Percentiles rank a stretch among this genome's conserved stretches.
These are phyloP conservation scores for Sycophila sp. DNA, from an alignment of 1,140 invertebrate species.

Conservation along the genomic window DNA sequence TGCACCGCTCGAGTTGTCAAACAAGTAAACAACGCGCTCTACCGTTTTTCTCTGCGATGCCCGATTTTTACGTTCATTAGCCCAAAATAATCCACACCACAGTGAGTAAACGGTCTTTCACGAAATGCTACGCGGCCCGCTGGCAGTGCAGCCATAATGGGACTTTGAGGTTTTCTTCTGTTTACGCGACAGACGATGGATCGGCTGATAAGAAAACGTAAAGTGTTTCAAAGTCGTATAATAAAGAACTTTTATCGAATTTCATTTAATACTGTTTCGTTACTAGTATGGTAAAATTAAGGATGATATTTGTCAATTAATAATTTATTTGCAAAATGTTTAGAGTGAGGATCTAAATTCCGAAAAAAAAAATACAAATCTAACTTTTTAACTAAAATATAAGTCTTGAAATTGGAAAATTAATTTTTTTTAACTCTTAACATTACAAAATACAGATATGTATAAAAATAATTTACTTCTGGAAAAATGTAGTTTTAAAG, in stretches of 20 bases:
- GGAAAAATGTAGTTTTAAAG: too few relatives aligned
- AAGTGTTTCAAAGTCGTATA: neutral
- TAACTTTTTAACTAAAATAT: too few relatives aligned
- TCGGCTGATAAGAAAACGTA: neutral
- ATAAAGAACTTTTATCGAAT: slow-evolving; percentile 37
- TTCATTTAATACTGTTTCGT: too few relatives aligned
- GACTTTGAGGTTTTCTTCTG: neutral
- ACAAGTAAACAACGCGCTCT: neutral
- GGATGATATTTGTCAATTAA: slow-evolving; percentile 37
- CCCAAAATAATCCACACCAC: neutral
- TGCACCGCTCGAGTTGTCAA: neutral
- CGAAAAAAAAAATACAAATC: too few relatives aligned
- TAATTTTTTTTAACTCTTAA: too few relatives aligned
- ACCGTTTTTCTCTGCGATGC: neutral
- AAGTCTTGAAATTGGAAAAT: too few relatives aligned
- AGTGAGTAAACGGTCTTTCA: neutral
- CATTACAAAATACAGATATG: too few relatives aligned
- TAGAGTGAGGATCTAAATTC: too few relatives aligned
- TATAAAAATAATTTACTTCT: too few relatives aligned
- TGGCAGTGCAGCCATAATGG: neutral
- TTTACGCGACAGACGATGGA: neutral
- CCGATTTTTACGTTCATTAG: neutral
- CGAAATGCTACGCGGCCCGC: neutral
- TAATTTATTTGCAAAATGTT: neutral
- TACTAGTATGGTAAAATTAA: slow-evolving; percentile 36